These are phyloP conservation scores for Eledona agricola DNA, from an alignment of 2,888 invertebrate species.

Conservation along the genomic window DNA sequence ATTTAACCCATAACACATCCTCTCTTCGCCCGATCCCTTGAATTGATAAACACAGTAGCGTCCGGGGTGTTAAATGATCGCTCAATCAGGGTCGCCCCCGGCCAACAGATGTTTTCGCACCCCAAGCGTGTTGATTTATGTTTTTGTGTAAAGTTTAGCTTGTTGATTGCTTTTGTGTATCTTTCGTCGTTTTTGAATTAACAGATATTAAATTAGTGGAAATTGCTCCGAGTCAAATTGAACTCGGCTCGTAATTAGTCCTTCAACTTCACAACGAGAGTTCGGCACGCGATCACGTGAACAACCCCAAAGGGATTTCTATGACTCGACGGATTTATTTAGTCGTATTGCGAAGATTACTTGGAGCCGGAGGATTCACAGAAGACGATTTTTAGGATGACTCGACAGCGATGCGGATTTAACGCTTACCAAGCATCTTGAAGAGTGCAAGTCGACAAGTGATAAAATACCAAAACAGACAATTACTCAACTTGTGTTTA, in stretches of 20 bases:
- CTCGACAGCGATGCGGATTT: too few relatives aligned
- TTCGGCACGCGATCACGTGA: conserved; percentile 59
- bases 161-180: conserved; percentile 13
- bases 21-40: too few relatives aligned
- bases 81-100: conserved; percentile 45
- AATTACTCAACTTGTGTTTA: too few relatives aligned
- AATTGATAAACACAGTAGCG: conserved; percentile 46
- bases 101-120: conserved; percentile 47
- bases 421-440: too few relatives aligned
- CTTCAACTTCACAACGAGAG: conserved; percentile 56
- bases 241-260: conserved; percentile 57
- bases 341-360: too few relatives aligned
- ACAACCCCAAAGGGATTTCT: conserved; percentile 46
- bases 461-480: too few relatives aligned
- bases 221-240: conserved; percentile 54
- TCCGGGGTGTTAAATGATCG: conserved; percentile 50
- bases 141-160: conserved; percentile 24
- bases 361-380: conserved; percentile 39
- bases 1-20: neutral
- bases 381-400: too few relatives aligned
- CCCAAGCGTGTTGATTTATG: conserved; percentile 32
- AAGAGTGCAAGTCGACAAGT: conserved; percentile 5
- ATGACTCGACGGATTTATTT: too few relatives aligned
- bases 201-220: conserved; percentile 58
- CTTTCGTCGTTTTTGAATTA: too few relatives aligned